Evolutionary conservation across 2,797 vertebrate species (phyloP).

Genomic region (Delichon dasypus): DNA sequence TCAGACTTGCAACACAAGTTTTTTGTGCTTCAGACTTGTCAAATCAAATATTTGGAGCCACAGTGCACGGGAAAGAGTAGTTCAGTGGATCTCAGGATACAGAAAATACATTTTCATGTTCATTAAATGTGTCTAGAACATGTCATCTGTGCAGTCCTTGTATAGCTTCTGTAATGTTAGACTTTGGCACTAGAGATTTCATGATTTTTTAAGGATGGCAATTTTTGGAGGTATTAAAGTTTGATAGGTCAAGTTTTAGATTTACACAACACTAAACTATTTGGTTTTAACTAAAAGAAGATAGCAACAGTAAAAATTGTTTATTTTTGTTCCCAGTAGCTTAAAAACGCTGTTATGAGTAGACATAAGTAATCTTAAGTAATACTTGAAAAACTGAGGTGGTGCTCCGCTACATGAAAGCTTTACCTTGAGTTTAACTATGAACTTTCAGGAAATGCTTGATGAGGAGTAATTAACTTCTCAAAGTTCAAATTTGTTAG

Average conservation of each 20-base stretch:
- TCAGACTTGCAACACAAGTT: background rate
- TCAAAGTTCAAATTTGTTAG: background rate
- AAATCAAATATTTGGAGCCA: background rate
- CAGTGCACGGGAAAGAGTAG: background rate
- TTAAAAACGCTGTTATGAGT: background rate
- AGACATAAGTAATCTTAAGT: background rate
- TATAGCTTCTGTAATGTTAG: background rate
- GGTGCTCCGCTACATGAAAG: background rate
- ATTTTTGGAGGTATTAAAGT: background rate
- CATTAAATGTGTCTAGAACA: background rate
- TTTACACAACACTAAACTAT: background rate
- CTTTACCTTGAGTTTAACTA: background rate
- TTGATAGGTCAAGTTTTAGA: background rate
- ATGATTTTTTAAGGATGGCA: background rate
- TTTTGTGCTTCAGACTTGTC: background rate
- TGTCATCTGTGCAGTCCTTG: background rate
- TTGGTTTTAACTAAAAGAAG: background rate
- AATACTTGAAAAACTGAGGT: background rate
- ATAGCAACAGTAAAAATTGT: background rate
- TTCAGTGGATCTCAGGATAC: background rate
- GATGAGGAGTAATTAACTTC: background rate
- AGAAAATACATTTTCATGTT: background rate
- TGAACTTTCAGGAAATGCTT: background rate
- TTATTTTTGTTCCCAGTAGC: background rate
- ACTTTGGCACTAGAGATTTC: background rate